Evolutionary conservation across 2,888 invertebrate genomes (phyloP).

Genomic region (Coenonympha arcania): DNA sequence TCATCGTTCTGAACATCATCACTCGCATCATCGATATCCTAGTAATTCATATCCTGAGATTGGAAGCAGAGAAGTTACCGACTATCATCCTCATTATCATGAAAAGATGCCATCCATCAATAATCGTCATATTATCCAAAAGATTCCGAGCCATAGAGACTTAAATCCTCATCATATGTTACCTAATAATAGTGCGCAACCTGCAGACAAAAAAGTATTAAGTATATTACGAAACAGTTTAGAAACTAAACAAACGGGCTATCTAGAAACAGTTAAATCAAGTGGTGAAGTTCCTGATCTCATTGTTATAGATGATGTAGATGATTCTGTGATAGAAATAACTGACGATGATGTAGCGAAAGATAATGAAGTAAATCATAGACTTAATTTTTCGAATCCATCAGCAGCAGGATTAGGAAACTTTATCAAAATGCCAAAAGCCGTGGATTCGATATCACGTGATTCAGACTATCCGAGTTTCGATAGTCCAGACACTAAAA

Average conservation of each 20-base stretch:
- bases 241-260: slow-evolving; percentile 76
- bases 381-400: slow-evolving; percentile 35
- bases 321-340: slow-evolving; percentile 68
- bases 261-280: slow-evolving; percentile 69
- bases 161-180: slow-evolving; percentile 49
- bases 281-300: slow-evolving; percentile 63
- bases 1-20: too few relatives aligned
- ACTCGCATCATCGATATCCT: slow-evolving; percentile 49
- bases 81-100: slow-evolving; percentile 53
- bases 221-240: slow-evolving; percentile 81
- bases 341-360: slow-evolving; percentile 64
- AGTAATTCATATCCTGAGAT: slow-evolving; percentile 46
- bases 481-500: slow-evolving; percentile 48
- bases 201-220: slow-evolving; percentile 81
- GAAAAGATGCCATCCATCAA: slow-evolving; percentile 47
- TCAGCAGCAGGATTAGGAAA: slow-evolving; percentile 39
- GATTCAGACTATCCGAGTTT: slow-evolving; percentile 59
- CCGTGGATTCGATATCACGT: slow-evolving; percentile 77
- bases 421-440: slow-evolving; percentile 79
- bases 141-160: slow-evolving; percentile 58
- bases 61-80: slow-evolving; percentile 46
- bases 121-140: slow-evolving; percentile 60
- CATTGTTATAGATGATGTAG: slow-evolving; percentile 66
- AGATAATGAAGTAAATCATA: slow-evolving; percentile 48
- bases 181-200: slow-evolving; percentile 53